Conservation (phyloP, 2,797 vertebrate genomes). For the Takifugu rubripes region DNA sequence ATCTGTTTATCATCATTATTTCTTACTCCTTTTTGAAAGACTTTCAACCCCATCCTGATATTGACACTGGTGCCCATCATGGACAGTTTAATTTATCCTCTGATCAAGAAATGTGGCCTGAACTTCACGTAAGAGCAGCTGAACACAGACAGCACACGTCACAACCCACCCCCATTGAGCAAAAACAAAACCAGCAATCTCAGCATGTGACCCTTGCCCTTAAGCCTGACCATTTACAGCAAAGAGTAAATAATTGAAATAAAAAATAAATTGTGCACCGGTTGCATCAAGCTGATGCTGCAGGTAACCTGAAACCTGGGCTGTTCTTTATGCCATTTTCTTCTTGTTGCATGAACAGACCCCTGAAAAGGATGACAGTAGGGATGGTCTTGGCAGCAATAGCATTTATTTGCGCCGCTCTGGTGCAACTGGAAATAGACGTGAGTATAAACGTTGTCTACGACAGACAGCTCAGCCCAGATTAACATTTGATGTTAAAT, state of each 20-base stretch:
- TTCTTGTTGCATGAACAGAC: conserved; percentile 67
- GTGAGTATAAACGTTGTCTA: conserved; percentile 76
- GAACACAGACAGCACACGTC: too few species aligned
- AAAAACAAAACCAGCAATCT: too few species aligned
- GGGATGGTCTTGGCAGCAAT: conserved; percentile 90
- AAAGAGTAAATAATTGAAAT: background rate
- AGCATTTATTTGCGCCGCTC: conserved; percentile 86
- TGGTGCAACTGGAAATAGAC: conserved; percentile 88
- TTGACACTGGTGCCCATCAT: conserved; percentile 87
- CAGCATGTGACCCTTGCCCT: too few species aligned
- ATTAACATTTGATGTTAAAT: background rate
- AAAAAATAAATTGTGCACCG: background rate
- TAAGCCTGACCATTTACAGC: background rate
- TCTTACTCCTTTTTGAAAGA: conserved; percentile 72
- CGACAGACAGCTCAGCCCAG: background rate
- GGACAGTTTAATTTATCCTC: conserved; percentile 84
- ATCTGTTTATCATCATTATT: background rate
- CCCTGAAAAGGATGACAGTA: conserved; percentile 90
- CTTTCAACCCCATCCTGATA: conserved; percentile 90
- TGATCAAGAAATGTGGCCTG: conserved; percentile 87
- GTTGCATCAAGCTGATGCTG: background rate
- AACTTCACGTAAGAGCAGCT: conserved; percentile 85
- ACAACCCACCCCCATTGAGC: too few species aligned
- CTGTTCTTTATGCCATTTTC: background rate
- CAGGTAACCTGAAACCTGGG: too few species aligned